Evolutionary conservation across 2,113 vertebrate genomes (phyloP).

Genomic region (Tachysurus fulvidraco): DNA sequence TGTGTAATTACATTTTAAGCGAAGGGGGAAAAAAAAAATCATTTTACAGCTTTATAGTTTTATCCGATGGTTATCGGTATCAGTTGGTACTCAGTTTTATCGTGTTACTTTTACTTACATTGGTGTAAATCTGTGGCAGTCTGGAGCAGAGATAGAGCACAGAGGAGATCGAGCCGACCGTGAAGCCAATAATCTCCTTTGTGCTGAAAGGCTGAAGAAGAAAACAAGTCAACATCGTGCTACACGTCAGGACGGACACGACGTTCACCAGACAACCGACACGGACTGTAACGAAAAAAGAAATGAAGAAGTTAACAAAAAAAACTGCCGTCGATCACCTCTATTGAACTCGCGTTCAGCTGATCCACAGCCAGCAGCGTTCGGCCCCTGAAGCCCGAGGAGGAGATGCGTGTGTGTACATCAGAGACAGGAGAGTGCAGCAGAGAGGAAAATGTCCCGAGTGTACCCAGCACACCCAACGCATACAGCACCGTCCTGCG

Average conservation of each 20-base stretch:
- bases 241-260: neutral
- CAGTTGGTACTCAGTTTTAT: neutral
- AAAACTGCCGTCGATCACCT: conserved; percentile 62
- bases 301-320: neutral
- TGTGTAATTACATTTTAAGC: too few relatives aligned
- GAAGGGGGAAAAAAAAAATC: too few relatives aligned
- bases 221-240: neutral
- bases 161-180: conserved; percentile 84
- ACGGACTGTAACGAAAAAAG: neutral
- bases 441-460: conserved; percentile 64
- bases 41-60: too few relatives aligned
- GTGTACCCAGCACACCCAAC: conserved; percentile 66
- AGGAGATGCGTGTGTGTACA: accelerated
- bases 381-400: conserved; percentile 66
- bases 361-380: conserved; percentile 67
- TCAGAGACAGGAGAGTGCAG: conserved; percentile 28
- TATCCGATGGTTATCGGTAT: too few relatives aligned
- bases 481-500: conserved; percentile 66
- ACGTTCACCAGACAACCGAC: neutral
- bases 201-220: conserved; percentile 76
- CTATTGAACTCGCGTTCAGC: neutral
- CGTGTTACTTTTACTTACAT: conserved; percentile 75
- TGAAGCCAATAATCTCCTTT: conserved; percentile 83
- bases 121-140: conserved; percentile 88
- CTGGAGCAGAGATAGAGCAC: conserved; percentile 88